Percentiles rank a stretch among this genome's conserved stretches.
phyloP scores from a whole-genome alignment of 2,888 invertebrate species.

The Idaea biselata region DNA sequence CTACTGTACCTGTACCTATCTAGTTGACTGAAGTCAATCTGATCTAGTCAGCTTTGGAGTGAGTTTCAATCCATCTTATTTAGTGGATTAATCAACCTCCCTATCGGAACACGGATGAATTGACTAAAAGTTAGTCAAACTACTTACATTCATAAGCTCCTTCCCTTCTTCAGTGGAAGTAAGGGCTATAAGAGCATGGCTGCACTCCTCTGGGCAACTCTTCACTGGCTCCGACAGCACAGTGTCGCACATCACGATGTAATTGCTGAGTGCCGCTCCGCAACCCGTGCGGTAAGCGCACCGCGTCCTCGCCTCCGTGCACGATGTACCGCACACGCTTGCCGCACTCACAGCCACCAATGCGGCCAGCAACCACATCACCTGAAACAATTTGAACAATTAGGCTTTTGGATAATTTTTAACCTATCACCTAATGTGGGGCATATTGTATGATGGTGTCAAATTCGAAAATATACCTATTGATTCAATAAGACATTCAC shows the following conservation, averaged over 20 bases:
- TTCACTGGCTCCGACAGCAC: slow-evolving; percentile 82
- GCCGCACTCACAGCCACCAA: slow-evolving; percentile 50
- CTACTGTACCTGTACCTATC: too few species aligned
- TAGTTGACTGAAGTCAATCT: too few species aligned
- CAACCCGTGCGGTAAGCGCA: slow-evolving; percentile 90
- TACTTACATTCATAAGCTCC: slow-evolving; percentile 86
- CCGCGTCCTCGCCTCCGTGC: slow-evolving; percentile 85
- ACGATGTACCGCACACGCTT: slow-evolving; percentile 63
- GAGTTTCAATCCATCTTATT: too few species aligned
- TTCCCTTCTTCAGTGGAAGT: slow-evolving; percentile 90
- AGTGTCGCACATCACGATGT: slow-evolving; percentile 86
- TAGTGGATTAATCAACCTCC: too few species aligned
- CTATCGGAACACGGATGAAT: too few species aligned
- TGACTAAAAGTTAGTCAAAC: too few species aligned
- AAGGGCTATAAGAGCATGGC: slow-evolving; percentile 88
- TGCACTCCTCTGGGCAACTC: slow-evolving; percentile 86
- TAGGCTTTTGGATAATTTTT: neutral
- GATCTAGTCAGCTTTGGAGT: too few species aligned
- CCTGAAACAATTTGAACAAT: slow-evolving; percentile 36
- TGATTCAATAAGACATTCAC: too few species aligned
- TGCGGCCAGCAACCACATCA: slow-evolving; percentile 66
- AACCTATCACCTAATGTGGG: neutral
- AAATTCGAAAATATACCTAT: too few species aligned
- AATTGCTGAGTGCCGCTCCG: slow-evolving; percentile 88
- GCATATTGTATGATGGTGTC: too few species aligned